Base-by-base conservation (phyloP, 2,888 invertebrate genomes). In the Drosophila tripunctata region DNA sequence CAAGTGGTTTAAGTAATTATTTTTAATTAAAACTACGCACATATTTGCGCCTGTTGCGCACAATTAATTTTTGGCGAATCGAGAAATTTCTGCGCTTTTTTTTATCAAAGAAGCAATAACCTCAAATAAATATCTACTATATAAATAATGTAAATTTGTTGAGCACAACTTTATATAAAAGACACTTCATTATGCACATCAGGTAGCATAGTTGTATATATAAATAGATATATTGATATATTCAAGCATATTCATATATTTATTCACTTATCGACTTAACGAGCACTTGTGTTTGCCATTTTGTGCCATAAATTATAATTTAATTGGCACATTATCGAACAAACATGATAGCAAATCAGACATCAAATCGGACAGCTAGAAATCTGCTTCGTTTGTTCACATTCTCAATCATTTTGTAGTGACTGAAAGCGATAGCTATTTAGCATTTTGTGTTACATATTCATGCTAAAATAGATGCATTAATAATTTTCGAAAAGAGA, bases 1-100 rank as follows among this genome's bases (percentile, higher is more conserved):
- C 33, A 56, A 41, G 43, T 63, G 61, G 45, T 65, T 63, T 47
- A 71, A 80, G 71, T 77, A 76, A 84, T 83, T 86, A 78, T 73
- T 65, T 65, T 83, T 83, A 86, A 84, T 86, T 80, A 83, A 78
- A 68, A 71, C 64, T 55, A 71, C 78, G 77, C 73, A 72, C 64
- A 78, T 63, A 67, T 64, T 66, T 73, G 71, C 54, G 45, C 24
- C 56, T 60, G 69, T 58, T 68, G 73, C 65, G 69, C 67, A 51
- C 73, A 78, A 73, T 77, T 64, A 63, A 71, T 75, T 71, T 72
- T 67, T 67, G 44, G 61, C 57, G 57, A 51, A 24, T 68, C 60
- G 35, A 38, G 55, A 61, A 52, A 72, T 58, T 44, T 58, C 44
- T 45, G 21, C 38, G 43, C 17, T 15, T 15, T 27, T 33, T 21